These are phyloP conservation scores for Nomada fucata DNA, from an alignment of 2,888 invertebrate genomes.

Conservation along the genomic window DNA sequence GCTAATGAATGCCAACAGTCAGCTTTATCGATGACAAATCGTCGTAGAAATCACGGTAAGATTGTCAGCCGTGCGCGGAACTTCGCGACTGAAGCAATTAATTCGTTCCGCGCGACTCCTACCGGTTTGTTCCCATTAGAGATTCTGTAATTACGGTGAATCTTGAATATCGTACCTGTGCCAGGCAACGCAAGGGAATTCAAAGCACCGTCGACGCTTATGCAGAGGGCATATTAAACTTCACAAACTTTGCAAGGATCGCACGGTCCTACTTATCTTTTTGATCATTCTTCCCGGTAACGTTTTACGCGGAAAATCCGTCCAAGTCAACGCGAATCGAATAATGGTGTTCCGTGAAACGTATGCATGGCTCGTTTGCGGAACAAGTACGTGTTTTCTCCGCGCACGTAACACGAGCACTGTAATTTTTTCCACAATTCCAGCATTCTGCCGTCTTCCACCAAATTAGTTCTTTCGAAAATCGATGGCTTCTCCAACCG, in stretches of 20 bases:
- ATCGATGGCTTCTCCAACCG: constrained; percentile 52
- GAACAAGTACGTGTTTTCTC: not conserved
- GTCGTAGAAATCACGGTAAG: constrained; percentile 33
- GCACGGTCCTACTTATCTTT: not conserved
- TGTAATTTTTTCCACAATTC: constrained; percentile 20
- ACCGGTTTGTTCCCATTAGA: constrained; percentile 66
- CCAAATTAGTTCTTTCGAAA: constrained; percentile 31
- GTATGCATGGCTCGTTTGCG: not conserved
- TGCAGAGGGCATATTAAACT: not conserved
- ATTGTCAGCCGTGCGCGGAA: constrained; percentile 20
- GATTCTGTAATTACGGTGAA: constrained; percentile 61
- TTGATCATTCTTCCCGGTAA: not conserved
- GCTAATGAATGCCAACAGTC: constrained; percentile 32
- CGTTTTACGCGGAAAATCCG: not conserved
- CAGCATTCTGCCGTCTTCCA: constrained; percentile 6
- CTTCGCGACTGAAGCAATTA: constrained; percentile 44
- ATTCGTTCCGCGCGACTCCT: constrained; percentile 47
- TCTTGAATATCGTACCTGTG: constrained; percentile 31
- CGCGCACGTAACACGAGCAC: not conserved
- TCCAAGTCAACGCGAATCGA: not conserved
- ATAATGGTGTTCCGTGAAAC: not conserved
- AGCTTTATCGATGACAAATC: constrained; percentile 35
- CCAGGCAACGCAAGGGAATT: constrained; percentile 30
- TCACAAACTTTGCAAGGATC: constrained; percentile 1
- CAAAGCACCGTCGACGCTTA: constrained; percentile 42